A percentile compares a stretch with the other conserved stretches of the same genome.
These are phyloP conservation scores for Ascidia mentula DNA, from an alignment of 23 tunicate genomes.

Conservation along the genomic window DNA sequence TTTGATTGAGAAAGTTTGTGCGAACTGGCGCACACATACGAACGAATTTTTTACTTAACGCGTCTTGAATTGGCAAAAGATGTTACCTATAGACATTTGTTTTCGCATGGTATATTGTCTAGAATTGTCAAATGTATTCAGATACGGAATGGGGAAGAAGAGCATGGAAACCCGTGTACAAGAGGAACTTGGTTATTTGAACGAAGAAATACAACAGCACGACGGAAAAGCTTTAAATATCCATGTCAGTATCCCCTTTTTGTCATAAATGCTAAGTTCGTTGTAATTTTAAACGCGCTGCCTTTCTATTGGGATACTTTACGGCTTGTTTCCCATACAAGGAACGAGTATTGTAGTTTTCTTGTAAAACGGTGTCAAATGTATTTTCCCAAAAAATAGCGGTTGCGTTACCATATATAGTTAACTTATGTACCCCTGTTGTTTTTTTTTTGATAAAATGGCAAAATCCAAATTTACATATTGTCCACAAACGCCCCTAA, in stretches of 20 bases:
- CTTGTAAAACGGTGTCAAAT: too few species aligned
- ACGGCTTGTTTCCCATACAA: too few species aligned
- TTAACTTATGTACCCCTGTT: too few species aligned
- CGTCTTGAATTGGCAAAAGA: too few species aligned
- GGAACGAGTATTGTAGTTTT: too few species aligned
- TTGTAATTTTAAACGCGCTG: too few species aligned
- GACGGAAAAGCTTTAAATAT: not conserved
- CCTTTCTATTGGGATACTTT: too few species aligned
- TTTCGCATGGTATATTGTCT: not conserved
- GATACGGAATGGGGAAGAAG: not conserved
- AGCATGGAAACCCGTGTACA: not conserved
- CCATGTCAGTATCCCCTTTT: not conserved
- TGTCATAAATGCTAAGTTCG: not conserved
- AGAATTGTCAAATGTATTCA: not conserved
- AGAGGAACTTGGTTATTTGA: not conserved
- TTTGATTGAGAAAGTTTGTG: not conserved
- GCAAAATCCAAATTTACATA: too few species aligned
- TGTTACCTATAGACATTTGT: too few species aligned
- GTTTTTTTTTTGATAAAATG: too few species aligned
- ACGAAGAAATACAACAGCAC: not conserved
- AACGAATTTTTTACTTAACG: not conserved
- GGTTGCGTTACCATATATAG: too few species aligned
- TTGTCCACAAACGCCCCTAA: too few species aligned
- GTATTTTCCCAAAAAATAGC: not conserved
- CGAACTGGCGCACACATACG: not conserved